Percentiles rank a stretch among this genome's conserved stretches.
Conservation (phyloP, 1,140 invertebrate genomes). For the Drosophila littoralis region DNA sequence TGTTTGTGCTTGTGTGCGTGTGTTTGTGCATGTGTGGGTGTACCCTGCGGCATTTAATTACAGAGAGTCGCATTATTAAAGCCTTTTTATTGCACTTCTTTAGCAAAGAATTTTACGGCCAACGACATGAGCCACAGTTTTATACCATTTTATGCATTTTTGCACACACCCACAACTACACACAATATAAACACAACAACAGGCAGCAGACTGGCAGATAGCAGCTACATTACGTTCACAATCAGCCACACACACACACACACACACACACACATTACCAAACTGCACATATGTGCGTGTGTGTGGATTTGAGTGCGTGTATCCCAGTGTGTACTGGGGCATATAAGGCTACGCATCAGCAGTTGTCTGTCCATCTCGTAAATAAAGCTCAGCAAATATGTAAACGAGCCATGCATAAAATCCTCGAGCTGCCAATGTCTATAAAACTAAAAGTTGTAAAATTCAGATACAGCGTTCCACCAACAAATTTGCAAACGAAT, state of each 20-base stretch:
- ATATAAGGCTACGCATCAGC: slow-evolving; percentile 47
- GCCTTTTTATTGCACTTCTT: slow-evolving; percentile 76
- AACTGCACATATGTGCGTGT: slow-evolving; percentile 14
- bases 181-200: slow-evolving; percentile 15
- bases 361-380: slow-evolving; percentile 24
- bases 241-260: slow-evolving; percentile 7
- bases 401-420: slow-evolving; percentile 22
- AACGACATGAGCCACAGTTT: slow-evolving; percentile 53
- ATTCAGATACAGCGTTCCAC: not conserved
- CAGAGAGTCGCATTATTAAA: slow-evolving; percentile 76
- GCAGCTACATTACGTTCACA: slow-evolving; percentile 13
- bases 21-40: slow-evolving; percentile 6
- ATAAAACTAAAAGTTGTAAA: slow-evolving; percentile 9
- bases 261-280: slow-evolving; percentile 15
- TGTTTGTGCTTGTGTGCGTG: slow-evolving; percentile 9
- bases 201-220: slow-evolving; percentile 24
- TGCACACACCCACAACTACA: slow-evolving; percentile 20
- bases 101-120: slow-evolving; percentile 68
- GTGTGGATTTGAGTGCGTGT: not conserved
- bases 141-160: slow-evolving; percentile 72
- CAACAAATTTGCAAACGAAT: not conserved
- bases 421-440: slow-evolving; percentile 32
- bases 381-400: slow-evolving; percentile 40
- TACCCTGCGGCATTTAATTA: slow-evolving; percentile 68
- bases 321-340: not conserved